A percentile compares a stretch with the other conserved stretches of the same genome.
Evolutionary conservation across 2,888 invertebrate species (phyloP).

Genomic region (Acheta domesticus): DNA sequence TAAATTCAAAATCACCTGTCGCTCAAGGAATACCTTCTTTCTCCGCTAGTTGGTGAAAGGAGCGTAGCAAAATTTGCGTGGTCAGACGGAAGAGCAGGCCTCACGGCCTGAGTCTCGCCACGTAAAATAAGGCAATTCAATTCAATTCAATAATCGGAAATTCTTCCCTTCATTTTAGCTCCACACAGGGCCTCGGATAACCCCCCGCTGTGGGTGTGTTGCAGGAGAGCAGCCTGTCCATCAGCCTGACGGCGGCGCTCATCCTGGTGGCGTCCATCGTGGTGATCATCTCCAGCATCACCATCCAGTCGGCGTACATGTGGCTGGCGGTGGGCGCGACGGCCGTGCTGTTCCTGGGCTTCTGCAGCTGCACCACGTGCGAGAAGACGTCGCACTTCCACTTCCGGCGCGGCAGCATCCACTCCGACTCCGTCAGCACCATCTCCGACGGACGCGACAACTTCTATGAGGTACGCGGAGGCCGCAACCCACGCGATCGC

Average conservation of each 20-base stretch:
- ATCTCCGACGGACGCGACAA: constrained; percentile 28
- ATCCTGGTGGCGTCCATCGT: constrained; percentile 26
- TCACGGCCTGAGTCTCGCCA: too few relatives aligned
- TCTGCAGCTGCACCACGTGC: constrained; percentile 25
- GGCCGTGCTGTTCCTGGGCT: constrained; percentile 22
- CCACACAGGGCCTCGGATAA: too few relatives aligned
- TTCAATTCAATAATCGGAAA: too few relatives aligned
- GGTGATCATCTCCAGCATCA: constrained; percentile 26
- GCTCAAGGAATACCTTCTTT: too few relatives aligned
- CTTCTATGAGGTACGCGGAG: background rate
- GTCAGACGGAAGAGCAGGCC: too few relatives aligned
- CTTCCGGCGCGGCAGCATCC: constrained; percentile 23
- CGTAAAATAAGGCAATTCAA: too few relatives aligned
- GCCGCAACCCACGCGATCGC: too few relatives aligned
- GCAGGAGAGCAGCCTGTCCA: background rate
- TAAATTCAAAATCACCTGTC: too few relatives aligned
- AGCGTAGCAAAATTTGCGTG: too few relatives aligned
- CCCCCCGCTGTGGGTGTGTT: background rate
- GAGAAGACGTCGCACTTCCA: constrained; percentile 24
- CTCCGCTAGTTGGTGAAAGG: too few relatives aligned
- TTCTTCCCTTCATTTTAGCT: too few relatives aligned
- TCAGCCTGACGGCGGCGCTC: background rate
- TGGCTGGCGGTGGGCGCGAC: constrained; percentile 29
- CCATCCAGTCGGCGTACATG: constrained; percentile 29
- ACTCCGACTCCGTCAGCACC: constrained; percentile 33